Conservation (phyloP, 1,140 invertebrate genomes). For the Tetranychus urticae region DNA sequence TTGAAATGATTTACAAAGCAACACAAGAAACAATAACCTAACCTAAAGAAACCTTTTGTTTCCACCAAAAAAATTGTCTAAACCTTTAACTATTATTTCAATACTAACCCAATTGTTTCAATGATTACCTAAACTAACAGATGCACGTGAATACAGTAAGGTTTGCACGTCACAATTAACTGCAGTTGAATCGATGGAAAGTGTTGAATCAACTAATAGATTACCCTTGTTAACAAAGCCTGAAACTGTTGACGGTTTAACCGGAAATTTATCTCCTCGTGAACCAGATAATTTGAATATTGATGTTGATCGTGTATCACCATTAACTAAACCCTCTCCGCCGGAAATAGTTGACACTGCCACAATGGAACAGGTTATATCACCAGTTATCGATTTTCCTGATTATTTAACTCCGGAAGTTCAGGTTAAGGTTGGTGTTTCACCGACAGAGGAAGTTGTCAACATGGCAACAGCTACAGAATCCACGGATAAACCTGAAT, state of each 20-base stretch:
- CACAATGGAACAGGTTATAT: conserved; percentile 9
- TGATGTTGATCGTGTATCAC: background rate
- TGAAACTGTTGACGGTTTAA: no score
- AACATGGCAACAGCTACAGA: background rate
- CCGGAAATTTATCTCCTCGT: no score
- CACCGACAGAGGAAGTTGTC: background rate
- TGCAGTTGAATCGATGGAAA: no score
- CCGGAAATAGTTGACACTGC: background rate
- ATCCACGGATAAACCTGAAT: conserved; percentile 15
- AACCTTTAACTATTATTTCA: no score
- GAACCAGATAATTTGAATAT: background rate
- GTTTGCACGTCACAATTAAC: conserved; percentile 6
- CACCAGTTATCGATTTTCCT: conserved; percentile 9
- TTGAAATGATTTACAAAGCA: no score
- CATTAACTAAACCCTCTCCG: background rate
- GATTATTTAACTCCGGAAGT: background rate
- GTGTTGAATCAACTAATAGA: no score
- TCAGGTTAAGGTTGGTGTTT: conserved; percentile 3
- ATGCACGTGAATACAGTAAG: conserved; percentile 18
- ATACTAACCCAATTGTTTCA: conserved; percentile 18
- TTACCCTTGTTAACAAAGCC: no score
- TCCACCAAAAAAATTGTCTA: no score
- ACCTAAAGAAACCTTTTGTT: no score
- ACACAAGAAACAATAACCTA: no score
- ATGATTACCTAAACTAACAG: background rate